Evolutionary conservation across 1,140 invertebrate species (phyloP), one percentile per base, ranked within the genome.

Genomic region (Hydropsyche tenuis): DNA sequence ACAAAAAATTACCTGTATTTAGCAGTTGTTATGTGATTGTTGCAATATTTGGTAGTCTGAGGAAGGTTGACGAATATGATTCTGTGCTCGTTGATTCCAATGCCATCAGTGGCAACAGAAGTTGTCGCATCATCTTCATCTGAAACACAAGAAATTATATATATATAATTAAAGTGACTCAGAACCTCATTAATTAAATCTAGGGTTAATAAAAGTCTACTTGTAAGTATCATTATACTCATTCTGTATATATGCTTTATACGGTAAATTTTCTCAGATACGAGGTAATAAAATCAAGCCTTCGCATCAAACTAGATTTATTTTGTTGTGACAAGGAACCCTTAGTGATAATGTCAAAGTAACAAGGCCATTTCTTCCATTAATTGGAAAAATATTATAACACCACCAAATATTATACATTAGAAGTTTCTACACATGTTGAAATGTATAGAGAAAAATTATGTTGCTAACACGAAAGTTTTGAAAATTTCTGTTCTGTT

Each of bases 11-110:
- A 89, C 86, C 91, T 95, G 86, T 98, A 99, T 87, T 98, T 99
- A 80, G 95, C 96, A 45, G 96, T 99, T 74, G 92, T 92, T 83
- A 96, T 94, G 77, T 90, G 88, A 85, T 96, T 96, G 80, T 89
- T 91, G 81, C 92, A 90, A 83, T 92, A 97, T 82, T 95, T 96
- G 76, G 94, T 90, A 71, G 91, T 90, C 81, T 96, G 94, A 53
- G 89, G 89, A 51, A 88, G 86, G 84, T 96, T 97, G 75, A 97
- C 86, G 79, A 91, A 90, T 78, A 97, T 94, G 75, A 94, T 84
- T 74, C 95, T 88, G 79, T 91, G 91, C 70, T 92, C 90, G 56
- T 87, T 83, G 78, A 79, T 80, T 20, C 80, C 82, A 78, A 85
- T 80, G 81, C 90, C 86, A 75, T 88, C 80, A 75, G 84, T 84